Conservation (phyloP, 1,140 invertebrate genomes). For the Penaeus chinensis region DNA sequence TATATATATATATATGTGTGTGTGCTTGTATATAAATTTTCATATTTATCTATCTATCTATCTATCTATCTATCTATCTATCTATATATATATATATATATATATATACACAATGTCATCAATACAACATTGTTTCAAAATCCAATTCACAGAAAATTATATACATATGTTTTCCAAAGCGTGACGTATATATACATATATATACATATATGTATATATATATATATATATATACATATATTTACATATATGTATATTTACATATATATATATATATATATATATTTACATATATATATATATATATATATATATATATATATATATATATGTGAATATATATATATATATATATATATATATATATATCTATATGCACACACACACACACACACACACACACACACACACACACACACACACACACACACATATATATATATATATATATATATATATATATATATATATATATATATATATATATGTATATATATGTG, state of each 20-base stretch:
- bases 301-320: slow-evolving; percentile 21
- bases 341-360: slow-evolving; percentile 6
- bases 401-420: neutral
- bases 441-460: neutral
- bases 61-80: no score
- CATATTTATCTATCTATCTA: no score
- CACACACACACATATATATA: neutral
- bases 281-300: slow-evolving; percentile 11
- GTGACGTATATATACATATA: slow-evolving; percentile 20
- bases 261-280: neutral
- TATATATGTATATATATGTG: slow-evolving; percentile 12
- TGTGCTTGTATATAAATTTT: no score
- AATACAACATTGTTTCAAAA: no score
- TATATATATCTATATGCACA: neutral
- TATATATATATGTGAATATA: slow-evolving; percentile 22
- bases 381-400: neutral
- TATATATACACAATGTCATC: no score
- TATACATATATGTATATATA: slow-evolving; percentile 16
- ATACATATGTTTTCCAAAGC: no score
- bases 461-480: slow-evolving; percentile 21
- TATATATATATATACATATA: slow-evolving; percentile 26
- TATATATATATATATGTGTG: no score
- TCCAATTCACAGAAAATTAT: no score
- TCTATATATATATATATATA: no score
- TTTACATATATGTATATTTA: neutral